Base-by-base conservation (phyloP, 2,113 vertebrate genomes). In the Empidonax traillii region DNA sequence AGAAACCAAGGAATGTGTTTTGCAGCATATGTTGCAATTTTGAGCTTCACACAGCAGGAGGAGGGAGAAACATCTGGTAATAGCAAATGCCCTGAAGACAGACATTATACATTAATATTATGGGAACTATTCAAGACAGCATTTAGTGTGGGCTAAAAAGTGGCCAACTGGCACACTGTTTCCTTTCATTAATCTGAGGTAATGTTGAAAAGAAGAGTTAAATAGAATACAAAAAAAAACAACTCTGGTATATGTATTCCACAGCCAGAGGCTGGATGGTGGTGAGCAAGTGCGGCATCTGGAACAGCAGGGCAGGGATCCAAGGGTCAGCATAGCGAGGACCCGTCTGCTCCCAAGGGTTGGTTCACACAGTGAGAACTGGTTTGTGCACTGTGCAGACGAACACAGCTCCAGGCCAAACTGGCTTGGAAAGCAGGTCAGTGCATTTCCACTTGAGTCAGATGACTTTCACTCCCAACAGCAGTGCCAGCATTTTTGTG, bases 1-100 rank as follows among this genome's bases (percentile, higher is more conserved):
- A 96, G 91, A 96, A 96, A 89, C 53, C 87, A 61, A 95, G 80
- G 85, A 89, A 86, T 95, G 81, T 93, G 55, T 94, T 96, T 95
- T 94, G 82, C 41, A 95, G 87, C 67, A 63, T 51, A 88, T 92
- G 85, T 96, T 95, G 96, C 55, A 96, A 96, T 92, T 93, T 87
- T 71, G 52, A 96, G 74, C 86, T 92, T 87, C 84, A 78, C 24
- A 8, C 47, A 94, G 51, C 51, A 94, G 94, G 24, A 88, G 66
- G 35, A 96, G n/a, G 19, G 63, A 87, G 85, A 93, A 96, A 95
- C 56, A 94, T 93, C 95, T 96, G 94, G 69, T 85, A 91, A 72
- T 25, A 89, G 66, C 27, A 63, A 95, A 92, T 80, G 59, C 74
- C 91, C 79, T 44, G 37, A 91, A 61, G 89, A 77, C 47, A 79